A percentile compares a stretch with the other conserved stretches of the same genome.
phyloP scores from a whole-genome alignment of 2,113 vertebrate species.

The Falcunculus frontatus region DNA sequence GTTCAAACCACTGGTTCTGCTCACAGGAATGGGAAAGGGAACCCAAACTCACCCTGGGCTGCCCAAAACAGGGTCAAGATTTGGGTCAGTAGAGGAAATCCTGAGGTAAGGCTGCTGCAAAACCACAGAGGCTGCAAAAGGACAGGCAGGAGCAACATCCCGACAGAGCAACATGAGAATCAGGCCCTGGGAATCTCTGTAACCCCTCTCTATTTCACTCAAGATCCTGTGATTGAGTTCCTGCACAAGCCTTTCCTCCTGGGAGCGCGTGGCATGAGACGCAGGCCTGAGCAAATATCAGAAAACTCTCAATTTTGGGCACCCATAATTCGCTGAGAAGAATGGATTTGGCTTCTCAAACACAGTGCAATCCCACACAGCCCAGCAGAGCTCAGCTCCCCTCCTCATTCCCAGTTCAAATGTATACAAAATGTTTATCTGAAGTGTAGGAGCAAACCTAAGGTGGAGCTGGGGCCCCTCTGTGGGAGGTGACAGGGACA shows the following conservation, averaged over 20 bases:
- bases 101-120: neutral
- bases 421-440: slow-evolving; percentile 31
- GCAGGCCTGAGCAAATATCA: slow-evolving; percentile 59
- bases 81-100: neutral
- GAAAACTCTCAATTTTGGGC: slow-evolving; percentile 37
- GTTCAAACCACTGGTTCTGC: neutral
- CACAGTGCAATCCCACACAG: neutral
- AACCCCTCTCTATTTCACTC: fast-evolving
- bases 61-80: neutral
- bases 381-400: neutral
- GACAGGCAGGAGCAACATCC: neutral
- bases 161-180: fast-evolving
- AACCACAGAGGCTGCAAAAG: neutral
- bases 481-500: neutral
- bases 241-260: neutral
- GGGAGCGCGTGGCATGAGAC: neutral
- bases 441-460: neutral
- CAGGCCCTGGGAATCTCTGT: fast-evolving
- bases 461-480: neutral
- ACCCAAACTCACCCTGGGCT: fast-evolving
- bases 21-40: neutral
- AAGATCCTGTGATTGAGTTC: slow-evolving; percentile 3
- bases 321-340: slow-evolving; percentile 31
- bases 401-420: neutral
- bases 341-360: slow-evolving; percentile 61